Percentiles rank a stretch among this genome's conserved stretches.
Conservation (phyloP, 2,888 invertebrate genomes). For the Mechanitis mazaeus region DNA sequence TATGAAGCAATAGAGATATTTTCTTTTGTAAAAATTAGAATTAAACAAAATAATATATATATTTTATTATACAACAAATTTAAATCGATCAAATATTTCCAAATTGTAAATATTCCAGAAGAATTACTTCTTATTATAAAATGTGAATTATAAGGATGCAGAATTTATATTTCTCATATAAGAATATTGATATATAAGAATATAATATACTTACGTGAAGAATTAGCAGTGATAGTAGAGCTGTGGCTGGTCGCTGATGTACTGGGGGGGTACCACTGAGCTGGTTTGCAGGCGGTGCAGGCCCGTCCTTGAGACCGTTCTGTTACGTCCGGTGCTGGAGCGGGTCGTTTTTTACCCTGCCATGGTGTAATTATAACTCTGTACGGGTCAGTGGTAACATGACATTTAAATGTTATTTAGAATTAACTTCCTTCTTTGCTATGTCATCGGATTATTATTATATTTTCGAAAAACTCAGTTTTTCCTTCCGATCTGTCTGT, state of each 20-base stretch:
- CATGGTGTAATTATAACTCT: neutral
- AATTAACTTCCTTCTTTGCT: too few species aligned
- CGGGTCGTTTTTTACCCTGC: conserved; percentile 61
- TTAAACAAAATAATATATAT: too few species aligned
- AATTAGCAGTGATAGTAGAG: conserved; percentile 77
- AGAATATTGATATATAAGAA: neutral
- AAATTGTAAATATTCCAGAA: too few species aligned
- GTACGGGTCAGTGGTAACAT: neutral
- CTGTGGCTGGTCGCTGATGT: conserved; percentile 76
- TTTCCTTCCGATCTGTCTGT: too few species aligned
- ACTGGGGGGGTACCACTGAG: conserved; percentile 68
- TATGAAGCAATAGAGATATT: too few species aligned
- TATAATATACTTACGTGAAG: conserved; percentile 69
- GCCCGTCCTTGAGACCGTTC: conserved; percentile 52
- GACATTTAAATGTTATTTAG: too few species aligned
- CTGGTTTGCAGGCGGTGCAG: conserved; percentile 59
- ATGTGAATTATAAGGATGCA: neutral
- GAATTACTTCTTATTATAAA: neutral
- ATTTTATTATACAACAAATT: too few species aligned
- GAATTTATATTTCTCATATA: neutral
- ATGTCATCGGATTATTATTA: too few species aligned
- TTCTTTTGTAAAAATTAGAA: too few species aligned
- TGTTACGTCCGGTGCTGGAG: conserved; percentile 79
- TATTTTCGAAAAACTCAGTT: too few species aligned
- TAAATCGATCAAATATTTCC: too few species aligned